These are phyloP conservation scores for Propithecus deckenii DNA, from an alignment of 2,797 vertebrate species.

Conservation along the genomic window DNA sequence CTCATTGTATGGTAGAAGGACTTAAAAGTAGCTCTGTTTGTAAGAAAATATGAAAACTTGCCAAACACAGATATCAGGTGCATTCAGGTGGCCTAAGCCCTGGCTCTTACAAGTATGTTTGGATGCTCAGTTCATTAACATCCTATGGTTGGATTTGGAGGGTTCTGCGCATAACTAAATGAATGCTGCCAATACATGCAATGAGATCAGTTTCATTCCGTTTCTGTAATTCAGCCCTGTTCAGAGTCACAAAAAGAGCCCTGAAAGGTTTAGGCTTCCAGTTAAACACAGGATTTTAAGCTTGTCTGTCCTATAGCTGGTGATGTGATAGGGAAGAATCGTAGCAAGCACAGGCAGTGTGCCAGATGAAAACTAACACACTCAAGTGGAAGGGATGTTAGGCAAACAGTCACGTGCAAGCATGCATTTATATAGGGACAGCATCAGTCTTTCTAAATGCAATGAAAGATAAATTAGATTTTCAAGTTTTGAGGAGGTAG, in stretches of 20 bases:
- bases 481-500: neutral
- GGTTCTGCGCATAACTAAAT: conserved; percentile 19
- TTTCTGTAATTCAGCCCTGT: conserved; percentile 52
- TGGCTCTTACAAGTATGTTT: neutral
- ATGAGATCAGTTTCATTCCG: conserved; percentile 50
- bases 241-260: conserved; percentile 17
- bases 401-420: neutral
- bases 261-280: conserved; percentile 34
- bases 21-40: conserved; percentile 51
- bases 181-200: neutral
- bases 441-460: neutral
- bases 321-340: neutral
- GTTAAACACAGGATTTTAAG: conserved; percentile 35
- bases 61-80: conserved; percentile 54
- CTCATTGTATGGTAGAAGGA: conserved; percentile 41
- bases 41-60: conserved; percentile 39
- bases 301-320: neutral
- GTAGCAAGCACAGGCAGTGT: accelerated
- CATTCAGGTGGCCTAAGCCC: conserved; percentile 59
- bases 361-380: neutral
- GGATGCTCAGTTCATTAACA: conserved; percentile 37
- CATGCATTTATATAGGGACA: accelerated
- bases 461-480: neutral
- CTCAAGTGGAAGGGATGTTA: neutral
- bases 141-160: conserved; percentile 35